Percentiles rank a stretch among this genome's conserved stretches.
phyloP scores from a whole-genome alignment of 2,797 vertebrate genomes.

The Silurus aristotelis region DNA sequence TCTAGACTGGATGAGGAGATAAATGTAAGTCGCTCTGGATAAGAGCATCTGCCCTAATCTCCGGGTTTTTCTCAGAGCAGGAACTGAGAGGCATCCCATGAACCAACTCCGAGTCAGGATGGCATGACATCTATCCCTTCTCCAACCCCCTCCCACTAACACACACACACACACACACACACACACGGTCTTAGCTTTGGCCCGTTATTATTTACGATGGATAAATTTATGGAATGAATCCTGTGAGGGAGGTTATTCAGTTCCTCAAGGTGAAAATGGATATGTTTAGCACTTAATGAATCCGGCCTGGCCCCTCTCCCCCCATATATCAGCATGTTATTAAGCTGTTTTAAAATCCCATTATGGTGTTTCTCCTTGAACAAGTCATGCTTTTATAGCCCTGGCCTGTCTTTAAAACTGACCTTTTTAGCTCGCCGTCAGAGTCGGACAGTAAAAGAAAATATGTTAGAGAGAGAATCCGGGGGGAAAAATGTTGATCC shows the following conservation, averaged over 20 bases:
- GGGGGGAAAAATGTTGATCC: conserved; percentile 59
- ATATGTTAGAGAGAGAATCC: conserved; percentile 52
- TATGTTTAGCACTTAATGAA: conserved; percentile 85
- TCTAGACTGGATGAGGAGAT: too few species aligned
- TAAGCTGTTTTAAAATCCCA: conserved; percentile 87
- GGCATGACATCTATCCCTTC: conserved; percentile 65
- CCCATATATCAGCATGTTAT: conserved; percentile 86
- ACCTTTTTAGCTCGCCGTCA: conserved; percentile 72
- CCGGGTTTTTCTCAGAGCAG: not conserved
- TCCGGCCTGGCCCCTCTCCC: conserved; percentile 72
- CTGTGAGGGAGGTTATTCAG: conserved; percentile 77
- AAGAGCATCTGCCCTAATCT: too few species aligned
- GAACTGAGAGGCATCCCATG: conserved; percentile 41
- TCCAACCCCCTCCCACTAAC: conserved; percentile 50
- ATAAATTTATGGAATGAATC: conserved; percentile 84
- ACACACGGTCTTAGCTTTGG: conserved; percentile 66
- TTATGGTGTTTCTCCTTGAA: conserved; percentile 87
- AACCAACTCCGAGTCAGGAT: conserved; percentile 69
- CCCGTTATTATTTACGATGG: conserved; percentile 83
- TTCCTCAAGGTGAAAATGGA: conserved; percentile 85
- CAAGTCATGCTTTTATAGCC: conserved; percentile 82
- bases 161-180: conserved; percentile 46
- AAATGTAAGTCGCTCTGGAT: too few species aligned
- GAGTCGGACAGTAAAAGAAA: conserved; percentile 67
- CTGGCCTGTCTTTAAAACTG: conserved; percentile 83